These are phyloP conservation scores for Phycodurus eques DNA, from an alignment of 2,113 vertebrate genomes.

Conservation along the genomic window DNA sequence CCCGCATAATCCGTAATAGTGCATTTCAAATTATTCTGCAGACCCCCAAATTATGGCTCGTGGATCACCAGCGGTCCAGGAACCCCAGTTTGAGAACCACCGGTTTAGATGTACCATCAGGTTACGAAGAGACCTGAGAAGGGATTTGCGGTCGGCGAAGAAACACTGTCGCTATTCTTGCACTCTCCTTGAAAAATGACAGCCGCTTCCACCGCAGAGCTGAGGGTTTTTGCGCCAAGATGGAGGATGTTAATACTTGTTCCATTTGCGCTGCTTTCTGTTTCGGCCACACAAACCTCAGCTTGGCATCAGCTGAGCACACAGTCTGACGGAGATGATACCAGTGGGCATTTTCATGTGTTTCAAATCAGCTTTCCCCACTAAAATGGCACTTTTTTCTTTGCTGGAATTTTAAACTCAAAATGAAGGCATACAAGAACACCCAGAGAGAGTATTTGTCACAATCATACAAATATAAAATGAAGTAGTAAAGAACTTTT, in stretches of 20 bases:
- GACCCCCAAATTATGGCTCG: no score
- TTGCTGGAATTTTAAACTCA: background rate
- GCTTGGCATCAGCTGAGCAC: background rate
- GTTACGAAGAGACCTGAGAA: conserved; percentile 3
- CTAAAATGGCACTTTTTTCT: background rate
- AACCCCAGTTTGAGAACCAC: no score
- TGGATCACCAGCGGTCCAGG: no score
- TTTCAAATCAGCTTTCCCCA: background rate
- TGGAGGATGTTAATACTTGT: conserved; percentile 22
- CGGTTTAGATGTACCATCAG: background rate
- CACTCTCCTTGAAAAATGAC: conserved; percentile 1
- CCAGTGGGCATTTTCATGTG: background rate
- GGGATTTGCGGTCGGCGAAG: conserved; percentile 5
- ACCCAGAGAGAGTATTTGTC: background rate
- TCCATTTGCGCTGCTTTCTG: conserved; percentile 29
- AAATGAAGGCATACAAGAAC: background rate
- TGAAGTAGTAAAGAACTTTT: no score
- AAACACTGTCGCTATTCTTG: conserved; percentile 24
- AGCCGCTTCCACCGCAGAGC: conserved; percentile 32
- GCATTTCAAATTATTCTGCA: no score
- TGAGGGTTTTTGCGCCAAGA: conserved; percentile 23
- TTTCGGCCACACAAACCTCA: conserved; percentile 8
- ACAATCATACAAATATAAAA: background rate
- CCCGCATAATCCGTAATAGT: no score
- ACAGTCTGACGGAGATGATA: background rate